Base-by-base conservation (phyloP, 2,797 vertebrate species). In the Vireo griseus region DNA sequence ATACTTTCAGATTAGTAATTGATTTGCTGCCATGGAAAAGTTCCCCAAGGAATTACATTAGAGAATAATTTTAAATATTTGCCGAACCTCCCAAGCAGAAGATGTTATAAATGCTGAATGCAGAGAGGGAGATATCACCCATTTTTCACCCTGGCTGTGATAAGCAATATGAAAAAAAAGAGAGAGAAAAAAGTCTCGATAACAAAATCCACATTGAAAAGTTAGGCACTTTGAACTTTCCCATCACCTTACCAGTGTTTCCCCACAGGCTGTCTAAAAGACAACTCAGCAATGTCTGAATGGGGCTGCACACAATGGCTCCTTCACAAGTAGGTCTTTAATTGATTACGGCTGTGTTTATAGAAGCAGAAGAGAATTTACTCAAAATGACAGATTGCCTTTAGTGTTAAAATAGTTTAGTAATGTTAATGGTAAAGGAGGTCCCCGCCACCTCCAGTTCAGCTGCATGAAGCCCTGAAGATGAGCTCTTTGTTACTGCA, bases 291-390 rank as follows among this genome's bases (percentile, higher is more conserved):
- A 96, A 89, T 90, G 96, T 96, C 93, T 97, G 94, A 96, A 97
- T 97, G 95, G 90, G 95, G 80, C 86, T 40, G 93, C 91, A 96
- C 89, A 98, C 98, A 98, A 98, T 97, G 97, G 96, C 95, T 97
- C 97, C 97, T 98, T 98, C 96, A 98, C 97, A 97, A 98, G 96
- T 83, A 58, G 66, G 88, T 94, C 96, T 97, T 98, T 98, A 98
- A 98, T 98, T 98, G 97, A 98, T 98, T 97, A 97, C 93, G 94
- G 97, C 98, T 98, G 97, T 98, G 98, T 98, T 98, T 98, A 97
- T 94, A 97, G 96, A 98, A 97, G 97, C 97, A 97, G 97, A 97
- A 98, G 96, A 97, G 96, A 97, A 97, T 97, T 98, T 97, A 97
- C 95, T 97, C 96, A 97, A 97, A 97, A 97, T 96, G 97, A 98